phyloP scores from a whole-genome alignment of 2,797 vertebrate genomes.

The Coluber constrictor region DNA sequence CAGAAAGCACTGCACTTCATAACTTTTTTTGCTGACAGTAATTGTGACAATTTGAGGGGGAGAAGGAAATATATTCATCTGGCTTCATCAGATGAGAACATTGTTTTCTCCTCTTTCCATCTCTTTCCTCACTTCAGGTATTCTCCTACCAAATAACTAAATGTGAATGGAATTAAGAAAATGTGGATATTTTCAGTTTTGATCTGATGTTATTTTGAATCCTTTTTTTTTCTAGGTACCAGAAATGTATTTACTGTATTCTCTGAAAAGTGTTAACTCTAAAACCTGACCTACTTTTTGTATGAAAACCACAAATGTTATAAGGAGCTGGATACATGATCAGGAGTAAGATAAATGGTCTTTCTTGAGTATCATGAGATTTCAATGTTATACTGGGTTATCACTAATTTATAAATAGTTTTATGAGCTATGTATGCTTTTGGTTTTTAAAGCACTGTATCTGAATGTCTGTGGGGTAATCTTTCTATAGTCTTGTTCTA shows the following conservation, averaged over 20 bases:
- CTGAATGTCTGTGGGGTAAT: background rate
- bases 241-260: conserved; percentile 9
- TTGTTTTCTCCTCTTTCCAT: conserved; percentile 18
- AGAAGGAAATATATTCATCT: conserved; percentile 18
- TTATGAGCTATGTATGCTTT: background rate
- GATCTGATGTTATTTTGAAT: background rate
- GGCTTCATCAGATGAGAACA: conserved; percentile 30
- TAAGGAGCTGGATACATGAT: background rate
- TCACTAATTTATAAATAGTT: background rate
- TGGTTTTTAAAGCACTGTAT: background rate
- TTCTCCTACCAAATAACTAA: background rate
- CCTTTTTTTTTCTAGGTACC: conserved; percentile 23
- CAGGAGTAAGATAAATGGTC: background rate
- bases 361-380: background rate
- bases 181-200: conserved; percentile 21
- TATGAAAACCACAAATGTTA: background rate
- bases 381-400: background rate
- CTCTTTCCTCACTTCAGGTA: background rate
- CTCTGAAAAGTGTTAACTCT: background rate
- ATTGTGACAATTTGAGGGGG: conserved; percentile 16
- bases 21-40: conserved; percentile 44
- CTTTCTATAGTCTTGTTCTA: background rate
- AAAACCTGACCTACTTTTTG: conserved; percentile 15
- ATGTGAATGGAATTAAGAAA: conserved; percentile 15
- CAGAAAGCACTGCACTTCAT: conserved; percentile 25